These are phyloP conservation scores for Blennius ocellaris DNA, from an alignment of 2,113 vertebrate species.

Conservation along the genomic window DNA sequence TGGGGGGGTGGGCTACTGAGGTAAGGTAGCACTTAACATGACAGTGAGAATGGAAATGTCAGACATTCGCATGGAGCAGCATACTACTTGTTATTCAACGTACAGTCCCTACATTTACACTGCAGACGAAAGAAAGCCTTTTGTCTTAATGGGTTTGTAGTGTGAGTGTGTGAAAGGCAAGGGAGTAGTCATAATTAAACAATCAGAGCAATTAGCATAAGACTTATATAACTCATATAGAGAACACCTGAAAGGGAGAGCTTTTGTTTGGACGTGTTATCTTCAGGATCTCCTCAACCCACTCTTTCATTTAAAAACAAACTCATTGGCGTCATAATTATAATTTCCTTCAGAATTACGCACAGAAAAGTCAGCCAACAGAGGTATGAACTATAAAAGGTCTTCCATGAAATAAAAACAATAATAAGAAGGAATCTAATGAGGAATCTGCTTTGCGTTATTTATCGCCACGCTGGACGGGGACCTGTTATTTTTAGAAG, in stretches of 20 bases:
- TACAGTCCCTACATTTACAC: neutral
- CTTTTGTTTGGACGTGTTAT: neutral
- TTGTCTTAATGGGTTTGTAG: slow-evolving; percentile 25
- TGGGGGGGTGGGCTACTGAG: slow-evolving; percentile 31
- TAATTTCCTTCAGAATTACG: neutral
- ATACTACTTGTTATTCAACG: slow-evolving; percentile 35
- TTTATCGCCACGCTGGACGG: too few species aligned
- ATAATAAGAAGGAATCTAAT: too few species aligned
- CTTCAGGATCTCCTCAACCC: neutral
- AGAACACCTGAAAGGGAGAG: neutral
- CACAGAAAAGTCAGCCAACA: too few species aligned
- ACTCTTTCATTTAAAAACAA: neutral
- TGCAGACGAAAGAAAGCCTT: slow-evolving; percentile 6
- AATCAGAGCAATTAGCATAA: slow-evolving; percentile 7
- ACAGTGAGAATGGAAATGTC: slow-evolving; percentile 63
- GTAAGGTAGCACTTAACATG: slow-evolving; percentile 47
- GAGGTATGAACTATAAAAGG: too few species aligned
- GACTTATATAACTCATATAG: neutral
- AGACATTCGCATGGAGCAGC: slow-evolving; percentile 24
- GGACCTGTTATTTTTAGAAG: too few species aligned
- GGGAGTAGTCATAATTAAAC: slow-evolving; percentile 18
- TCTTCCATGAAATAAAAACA: too few species aligned
- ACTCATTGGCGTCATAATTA: neutral
- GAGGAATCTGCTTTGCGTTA: too few species aligned
- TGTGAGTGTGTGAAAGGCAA: slow-evolving; percentile 5